Base-by-base conservation (phyloP, 2,113 vertebrate species). In the Alligator mississippiensis region DNA sequence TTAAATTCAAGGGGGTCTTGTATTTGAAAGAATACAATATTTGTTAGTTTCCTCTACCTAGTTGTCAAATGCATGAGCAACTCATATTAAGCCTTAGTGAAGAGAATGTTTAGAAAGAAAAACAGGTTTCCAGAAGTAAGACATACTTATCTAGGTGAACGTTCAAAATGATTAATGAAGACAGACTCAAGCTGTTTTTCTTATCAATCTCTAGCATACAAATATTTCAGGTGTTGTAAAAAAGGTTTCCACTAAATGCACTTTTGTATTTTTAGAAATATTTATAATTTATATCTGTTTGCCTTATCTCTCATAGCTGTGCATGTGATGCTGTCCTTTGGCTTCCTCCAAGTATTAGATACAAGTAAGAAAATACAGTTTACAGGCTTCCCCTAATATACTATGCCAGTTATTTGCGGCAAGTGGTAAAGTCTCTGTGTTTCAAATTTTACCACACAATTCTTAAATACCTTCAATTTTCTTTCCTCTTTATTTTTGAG, bases 401-500 rank as follows among this genome's bases (percentile, higher is more conserved):
- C 17, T 13, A 81, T 85, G 21, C 19, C 25, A 3, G 3, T 58
- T 72, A 54, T 84, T 92, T 84, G 59, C 34, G 58, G 64, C 60
- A 66, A 2, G 18, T 79, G 76, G 0, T 63, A 62, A 85, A 79
- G 86, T 77, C 84, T 92, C 34, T 28, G 34, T 82, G 9, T 11
- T 89, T 91, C 64, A 58, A 3, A 89, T 77, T 90, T 62, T 89
- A 77, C 82, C 84, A 72, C 21, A 18, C 38, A 24, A 87, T 90
- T 82, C 78, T 34, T 62, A 28, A 30, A 85, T 61, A 47, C 47
- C n/a, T 80, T 55, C 28, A 76, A 3, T 34, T 3, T 15, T 2
- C 70, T 80, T 62, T 57, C 34, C 24, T 90, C 72, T 80, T 76
- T 47, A 47, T 78, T 62, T 38, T 85, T 84, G 94, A 98, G 97